phyloP scores from a whole-genome alignment of 2,888 invertebrate species.

The Piscicola geometra region DNA sequence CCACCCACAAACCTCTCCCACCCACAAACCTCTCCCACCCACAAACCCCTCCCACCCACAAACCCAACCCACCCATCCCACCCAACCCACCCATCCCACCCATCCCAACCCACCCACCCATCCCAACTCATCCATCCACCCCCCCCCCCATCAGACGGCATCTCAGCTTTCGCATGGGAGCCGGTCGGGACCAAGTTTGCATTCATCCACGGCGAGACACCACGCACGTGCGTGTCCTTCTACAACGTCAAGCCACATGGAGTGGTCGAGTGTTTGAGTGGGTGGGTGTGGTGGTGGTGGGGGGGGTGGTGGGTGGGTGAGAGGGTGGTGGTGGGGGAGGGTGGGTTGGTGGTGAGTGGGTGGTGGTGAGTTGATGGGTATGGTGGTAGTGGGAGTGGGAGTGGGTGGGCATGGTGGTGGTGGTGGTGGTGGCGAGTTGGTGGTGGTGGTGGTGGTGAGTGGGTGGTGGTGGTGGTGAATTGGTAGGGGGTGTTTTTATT shows the following conservation, averaged over 20 bases:
- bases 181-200: slow-evolving; percentile 92
- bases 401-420: not conserved
- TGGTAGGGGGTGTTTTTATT: no score
- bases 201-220: slow-evolving; percentile 85
- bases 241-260: slow-evolving; percentile 86
- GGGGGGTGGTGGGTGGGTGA: not conserved
- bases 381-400: not conserved
- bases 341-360: not conserved
- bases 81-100: no score
- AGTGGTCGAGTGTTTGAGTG: slow-evolving; percentile 79
- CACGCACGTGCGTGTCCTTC: slow-evolving; percentile 78
- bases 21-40: no score
- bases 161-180: slow-evolving; percentile 90
- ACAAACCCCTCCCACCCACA: slow-evolving; percentile 41
- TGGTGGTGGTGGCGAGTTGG: not conserved
- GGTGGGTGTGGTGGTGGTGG: slow-evolving; percentile 57
- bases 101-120: no score
- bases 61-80: slow-evolving; percentile 47
- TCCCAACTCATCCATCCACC: no score
- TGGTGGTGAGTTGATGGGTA: not conserved
- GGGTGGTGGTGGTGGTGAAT: no score
- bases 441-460: not conserved
- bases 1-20: slow-evolving; percentile 50
- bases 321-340: not conserved
- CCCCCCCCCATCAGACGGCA: slow-evolving; percentile 54